phyloP scores from a whole-genome alignment of 2,888 invertebrate genomes.

The Drosophila bunnanda region DNA sequence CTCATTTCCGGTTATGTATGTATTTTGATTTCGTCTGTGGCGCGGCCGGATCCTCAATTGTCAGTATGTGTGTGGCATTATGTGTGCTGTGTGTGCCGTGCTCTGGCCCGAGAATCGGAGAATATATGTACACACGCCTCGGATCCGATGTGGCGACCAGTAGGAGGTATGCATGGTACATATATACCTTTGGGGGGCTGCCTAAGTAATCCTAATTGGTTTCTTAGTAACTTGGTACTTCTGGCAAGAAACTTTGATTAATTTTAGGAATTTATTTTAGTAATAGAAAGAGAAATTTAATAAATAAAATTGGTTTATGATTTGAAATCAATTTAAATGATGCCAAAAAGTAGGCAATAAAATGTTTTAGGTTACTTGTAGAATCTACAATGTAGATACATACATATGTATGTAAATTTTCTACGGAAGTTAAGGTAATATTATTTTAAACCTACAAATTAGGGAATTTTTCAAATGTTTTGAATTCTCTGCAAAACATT shows the following conservation, averaged over 20 bases:
- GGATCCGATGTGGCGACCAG: conserved; percentile 11
- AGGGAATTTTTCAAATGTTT: too few species aligned
- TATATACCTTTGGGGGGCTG: background rate
- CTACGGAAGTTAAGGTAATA: too few species aligned
- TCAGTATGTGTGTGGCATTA: conserved; percentile 20
- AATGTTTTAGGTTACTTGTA: too few species aligned
- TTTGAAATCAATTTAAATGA: background rate
- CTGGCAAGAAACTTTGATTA: accelerated
- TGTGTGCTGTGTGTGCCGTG: conserved; percentile 42
- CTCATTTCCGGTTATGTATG: conserved; percentile 82
- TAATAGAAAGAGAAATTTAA: accelerated
- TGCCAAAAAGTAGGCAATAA: background rate
- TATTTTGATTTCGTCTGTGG: conserved; percentile 35
- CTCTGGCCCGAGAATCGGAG: conserved; percentile 40
- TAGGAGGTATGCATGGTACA: background rate
- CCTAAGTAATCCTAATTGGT: background rate
- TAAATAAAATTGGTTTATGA: background rate
- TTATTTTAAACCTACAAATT: too few species aligned
- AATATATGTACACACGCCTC: background rate
- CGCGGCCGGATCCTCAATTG: conserved; percentile 41
- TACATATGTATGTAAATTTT: too few species aligned
- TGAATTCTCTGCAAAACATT: too few species aligned
- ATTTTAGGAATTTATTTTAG: too few species aligned
- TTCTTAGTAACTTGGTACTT: background rate
- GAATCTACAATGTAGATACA: too few species aligned